Evolutionary conservation across 2,113 vertebrate genomes (phyloP).

Genomic region (Ageneiosus marmoratus): DNA sequence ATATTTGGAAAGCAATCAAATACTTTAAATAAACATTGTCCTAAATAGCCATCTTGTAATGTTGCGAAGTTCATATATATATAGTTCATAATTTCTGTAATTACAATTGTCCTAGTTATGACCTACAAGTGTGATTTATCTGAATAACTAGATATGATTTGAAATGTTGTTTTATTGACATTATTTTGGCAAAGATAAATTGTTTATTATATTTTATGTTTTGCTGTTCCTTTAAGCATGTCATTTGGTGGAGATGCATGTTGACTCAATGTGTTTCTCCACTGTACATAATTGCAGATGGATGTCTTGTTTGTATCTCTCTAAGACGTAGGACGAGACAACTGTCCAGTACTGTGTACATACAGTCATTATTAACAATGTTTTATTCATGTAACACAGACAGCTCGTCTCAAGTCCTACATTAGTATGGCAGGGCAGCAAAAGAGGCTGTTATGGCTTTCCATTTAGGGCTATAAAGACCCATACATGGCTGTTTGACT

Average conservation of each 20-base stretch:
- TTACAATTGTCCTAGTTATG: background rate
- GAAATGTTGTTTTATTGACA: background rate
- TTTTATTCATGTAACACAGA: slow-evolving; percentile 35
- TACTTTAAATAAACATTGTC: no score
- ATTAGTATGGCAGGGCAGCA: background rate
- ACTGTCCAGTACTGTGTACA: background rate
- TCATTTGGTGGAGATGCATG: background rate
- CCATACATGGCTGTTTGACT: background rate
- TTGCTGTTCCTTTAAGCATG: background rate
- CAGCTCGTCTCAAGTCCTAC: background rate
- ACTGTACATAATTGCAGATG: background rate
- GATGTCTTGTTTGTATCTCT: slow-evolving; percentile 24
- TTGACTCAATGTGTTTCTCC: background rate
- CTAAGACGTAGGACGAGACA: background rate
- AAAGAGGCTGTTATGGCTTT: background rate
- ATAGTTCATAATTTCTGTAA: no score
- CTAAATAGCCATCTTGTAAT: no score
- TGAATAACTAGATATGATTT: background rate
- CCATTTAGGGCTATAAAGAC: background rate
- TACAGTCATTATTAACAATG: slow-evolving; percentile 19
- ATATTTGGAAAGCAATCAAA: no score
- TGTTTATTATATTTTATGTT: background rate
- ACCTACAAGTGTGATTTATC: background rate
- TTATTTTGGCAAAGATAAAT: background rate
- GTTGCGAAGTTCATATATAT: no score